Evolutionary conservation across 2,888 invertebrate genomes (phyloP).

Genomic region (Oscheius sp.): DNA sequence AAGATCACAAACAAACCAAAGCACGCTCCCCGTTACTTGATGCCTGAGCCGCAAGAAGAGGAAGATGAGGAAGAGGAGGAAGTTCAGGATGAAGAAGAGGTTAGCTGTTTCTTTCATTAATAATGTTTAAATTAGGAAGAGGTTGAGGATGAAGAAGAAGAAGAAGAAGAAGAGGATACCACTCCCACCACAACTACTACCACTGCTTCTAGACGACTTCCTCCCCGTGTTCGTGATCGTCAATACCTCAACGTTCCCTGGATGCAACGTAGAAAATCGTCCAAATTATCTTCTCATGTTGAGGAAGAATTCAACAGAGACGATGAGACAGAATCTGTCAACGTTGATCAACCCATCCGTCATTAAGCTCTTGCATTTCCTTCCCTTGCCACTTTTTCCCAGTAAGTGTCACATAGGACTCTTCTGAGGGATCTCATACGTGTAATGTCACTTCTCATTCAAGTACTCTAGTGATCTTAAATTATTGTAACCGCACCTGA

Average conservation of each 20-base stretch:
- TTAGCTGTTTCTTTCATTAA: no score
- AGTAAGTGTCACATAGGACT: neutral
- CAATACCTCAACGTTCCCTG: constrained; percentile 41
- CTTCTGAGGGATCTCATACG: constrained; percentile 30
- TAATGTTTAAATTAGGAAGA: constrained; percentile 22
- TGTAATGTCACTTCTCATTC: constrained; percentile 23
- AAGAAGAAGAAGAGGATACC: constrained; percentile 26
- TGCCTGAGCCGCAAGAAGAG: constrained; percentile 1
- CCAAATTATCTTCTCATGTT: constrained; percentile 17
- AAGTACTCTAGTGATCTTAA: constrained; percentile 19
- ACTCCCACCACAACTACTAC: constrained; percentile 33
- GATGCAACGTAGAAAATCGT: constrained; percentile 35
- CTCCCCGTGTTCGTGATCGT: constrained; percentile 45
- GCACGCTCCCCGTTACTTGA: constrained; percentile 21
- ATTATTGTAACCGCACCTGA: constrained; percentile 19
- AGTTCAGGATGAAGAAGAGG: constrained; percentile 15
- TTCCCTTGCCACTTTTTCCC: constrained; percentile 20
- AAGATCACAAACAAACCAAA: constrained; percentile 4
- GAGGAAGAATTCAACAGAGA: constrained; percentile 48
- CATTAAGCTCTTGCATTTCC: constrained; percentile 4
- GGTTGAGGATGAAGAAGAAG: constrained; percentile 41
- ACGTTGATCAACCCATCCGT: constrained; percentile 40
- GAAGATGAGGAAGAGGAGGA: constrained; percentile 35
- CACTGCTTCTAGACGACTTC: constrained; percentile 31
- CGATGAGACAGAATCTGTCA: constrained; percentile 47